Conservation (phyloP, 2,113 vertebrate genomes). For the Tupaia chinensis region DNA sequence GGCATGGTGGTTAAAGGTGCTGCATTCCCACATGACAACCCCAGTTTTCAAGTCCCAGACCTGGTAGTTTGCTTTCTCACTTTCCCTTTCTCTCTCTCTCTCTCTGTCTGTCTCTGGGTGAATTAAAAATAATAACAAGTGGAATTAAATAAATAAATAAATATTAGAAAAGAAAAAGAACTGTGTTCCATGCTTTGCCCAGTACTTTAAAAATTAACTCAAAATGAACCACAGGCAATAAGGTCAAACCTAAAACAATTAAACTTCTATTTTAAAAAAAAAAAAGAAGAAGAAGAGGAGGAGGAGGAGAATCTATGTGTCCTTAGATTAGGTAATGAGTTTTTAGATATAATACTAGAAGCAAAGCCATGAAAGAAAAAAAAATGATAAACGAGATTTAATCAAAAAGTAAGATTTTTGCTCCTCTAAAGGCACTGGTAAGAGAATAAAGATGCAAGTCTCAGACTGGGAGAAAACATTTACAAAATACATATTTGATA, state of each 20-base stretch:
- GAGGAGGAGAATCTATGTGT: neutral
- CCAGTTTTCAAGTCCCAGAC: no score
- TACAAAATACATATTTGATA: neutral
- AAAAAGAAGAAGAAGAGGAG: neutral
- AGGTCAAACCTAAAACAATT: constrained; percentile 25
- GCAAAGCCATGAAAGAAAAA: neutral
- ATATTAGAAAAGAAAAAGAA: neutral
- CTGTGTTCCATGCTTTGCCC: neutral
- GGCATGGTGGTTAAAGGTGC: no score
- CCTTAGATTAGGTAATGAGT: neutral
- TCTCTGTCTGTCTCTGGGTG: no score
- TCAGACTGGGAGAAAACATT: neutral
- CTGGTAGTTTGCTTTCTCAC: no score
- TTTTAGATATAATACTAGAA: constrained; percentile 48
- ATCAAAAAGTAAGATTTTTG: constrained; percentile 39
- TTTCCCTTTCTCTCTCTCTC: no score
- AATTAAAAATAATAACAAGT: no score
- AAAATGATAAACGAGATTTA: neutral
- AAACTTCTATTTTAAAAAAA: neutral
- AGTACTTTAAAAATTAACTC: neutral
- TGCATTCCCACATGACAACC: no score
- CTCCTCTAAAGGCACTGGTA: neutral
- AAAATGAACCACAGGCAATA: constrained; percentile 14
- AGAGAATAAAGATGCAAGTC: neutral
- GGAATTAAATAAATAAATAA: no score